Evolutionary conservation across 1,140 invertebrate species (phyloP).

Genomic region (Elymnias hypermnestra): DNA sequence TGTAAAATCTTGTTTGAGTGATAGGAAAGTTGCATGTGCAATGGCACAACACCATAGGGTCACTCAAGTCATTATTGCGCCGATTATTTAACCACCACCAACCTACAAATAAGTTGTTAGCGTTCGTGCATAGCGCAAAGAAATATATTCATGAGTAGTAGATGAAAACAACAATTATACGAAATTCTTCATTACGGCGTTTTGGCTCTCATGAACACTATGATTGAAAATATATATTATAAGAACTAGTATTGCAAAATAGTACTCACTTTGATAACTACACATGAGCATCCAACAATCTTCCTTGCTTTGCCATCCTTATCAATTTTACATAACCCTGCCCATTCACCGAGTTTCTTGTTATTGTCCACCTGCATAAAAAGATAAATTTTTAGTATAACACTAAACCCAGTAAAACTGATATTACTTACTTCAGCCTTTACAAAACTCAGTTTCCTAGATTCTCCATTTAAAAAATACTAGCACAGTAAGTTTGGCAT

Average conservation of each 20-base stretch:
- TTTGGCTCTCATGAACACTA: neutral
- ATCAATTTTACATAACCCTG: conserved; percentile 99
- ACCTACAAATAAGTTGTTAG: conserved; percentile 25
- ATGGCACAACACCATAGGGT: conserved; percentile 60
- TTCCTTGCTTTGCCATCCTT: conserved; percentile 99
- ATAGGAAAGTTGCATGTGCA: conserved; percentile 63
- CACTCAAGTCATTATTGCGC: conserved; percentile 50
- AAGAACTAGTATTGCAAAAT: neutral
- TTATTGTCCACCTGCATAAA: conserved; percentile 91
- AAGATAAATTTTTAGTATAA: too few relatives aligned
- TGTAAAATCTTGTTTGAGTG: conserved; percentile 38
- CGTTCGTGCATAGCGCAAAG: conserved; percentile 60
- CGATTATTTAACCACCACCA: conserved; percentile 32
- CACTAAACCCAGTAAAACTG: neutral
- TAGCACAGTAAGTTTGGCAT: conserved; percentile 1
- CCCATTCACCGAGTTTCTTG: conserved; percentile 99
- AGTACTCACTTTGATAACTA: conserved; percentile 91
- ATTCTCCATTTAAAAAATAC: neutral
- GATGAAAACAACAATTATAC: too few relatives aligned
- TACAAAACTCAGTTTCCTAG: too few relatives aligned
- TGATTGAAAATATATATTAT: neutral
- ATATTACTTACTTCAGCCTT: neutral
- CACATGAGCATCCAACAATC: conserved; percentile 98
- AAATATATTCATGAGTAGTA: too few relatives aligned
- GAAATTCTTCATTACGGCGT: too few relatives aligned